Conservation (phyloP, 2,113 vertebrate genomes). For the Lamprotornis superbus region DNA sequence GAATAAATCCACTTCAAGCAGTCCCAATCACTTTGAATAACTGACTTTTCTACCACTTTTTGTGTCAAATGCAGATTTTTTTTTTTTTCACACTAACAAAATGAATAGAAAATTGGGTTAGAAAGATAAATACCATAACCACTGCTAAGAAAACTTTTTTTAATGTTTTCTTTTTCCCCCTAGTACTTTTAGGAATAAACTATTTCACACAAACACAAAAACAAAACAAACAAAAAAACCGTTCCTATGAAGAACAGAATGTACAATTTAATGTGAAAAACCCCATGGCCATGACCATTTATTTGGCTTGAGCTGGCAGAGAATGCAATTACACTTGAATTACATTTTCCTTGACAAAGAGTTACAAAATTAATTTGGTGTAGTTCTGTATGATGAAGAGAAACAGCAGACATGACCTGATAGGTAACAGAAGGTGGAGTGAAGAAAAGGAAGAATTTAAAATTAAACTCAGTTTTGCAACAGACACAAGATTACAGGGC, state of each 20-base stretch:
- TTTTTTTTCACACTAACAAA: neutral
- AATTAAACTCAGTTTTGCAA: neutral
- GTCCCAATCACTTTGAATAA: neutral
- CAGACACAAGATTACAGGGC: neutral
- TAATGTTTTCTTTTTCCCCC: neutral
- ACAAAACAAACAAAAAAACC: no score
- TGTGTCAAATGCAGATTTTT: neutral
- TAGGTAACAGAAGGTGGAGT: neutral
- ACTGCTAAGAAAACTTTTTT: neutral
- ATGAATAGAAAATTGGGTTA: neutral
- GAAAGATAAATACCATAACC: neutral
- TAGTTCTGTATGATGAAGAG: neutral
- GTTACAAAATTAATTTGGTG: neutral
- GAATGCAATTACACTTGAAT: neutral
- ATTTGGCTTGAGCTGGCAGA: neutral
- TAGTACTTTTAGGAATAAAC: neutral
- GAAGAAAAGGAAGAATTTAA: neutral
- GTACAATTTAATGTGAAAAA: neutral
- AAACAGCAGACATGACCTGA: neutral
- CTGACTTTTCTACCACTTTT: neutral
- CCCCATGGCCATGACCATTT: neutral
- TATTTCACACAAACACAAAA: neutral
- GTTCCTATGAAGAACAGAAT: neutral
- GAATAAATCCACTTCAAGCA: neutral
- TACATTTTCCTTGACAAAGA: neutral